A percentile compares a stretch with the other conserved stretches of the same genome.
Conservation (phyloP, 2,113 vertebrate genomes). For the Rousettus leschenaultii region DNA sequence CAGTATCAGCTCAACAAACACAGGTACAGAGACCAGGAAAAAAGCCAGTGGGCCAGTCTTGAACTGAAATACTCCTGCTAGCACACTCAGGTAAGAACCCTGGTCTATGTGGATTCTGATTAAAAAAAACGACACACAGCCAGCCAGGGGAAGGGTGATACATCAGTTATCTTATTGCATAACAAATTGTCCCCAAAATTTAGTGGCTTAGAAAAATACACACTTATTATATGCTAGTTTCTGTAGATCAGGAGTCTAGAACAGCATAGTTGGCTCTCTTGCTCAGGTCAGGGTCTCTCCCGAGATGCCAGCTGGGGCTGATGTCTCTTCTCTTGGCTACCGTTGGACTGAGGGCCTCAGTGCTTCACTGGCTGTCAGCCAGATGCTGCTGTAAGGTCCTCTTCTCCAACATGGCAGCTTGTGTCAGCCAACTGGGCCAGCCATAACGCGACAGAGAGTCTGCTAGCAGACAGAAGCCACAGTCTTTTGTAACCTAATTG, state of each 20-base stretch:
- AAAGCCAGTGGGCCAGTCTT: accelerated
- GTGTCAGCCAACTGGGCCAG: neutral
- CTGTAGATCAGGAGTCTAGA: neutral
- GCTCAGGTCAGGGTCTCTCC: neutral
- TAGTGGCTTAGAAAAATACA: neutral
- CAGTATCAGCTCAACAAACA: neutral
- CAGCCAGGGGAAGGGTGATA: no score
- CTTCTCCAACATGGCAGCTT: neutral
- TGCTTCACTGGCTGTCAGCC: neutral
- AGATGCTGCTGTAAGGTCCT: neutral
- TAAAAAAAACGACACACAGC: neutral
- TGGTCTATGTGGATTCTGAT: neutral
- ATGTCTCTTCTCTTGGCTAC: no score
- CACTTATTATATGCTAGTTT: neutral
- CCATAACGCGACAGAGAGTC: neutral
- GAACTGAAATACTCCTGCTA: neutral
- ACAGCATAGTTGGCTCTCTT: neutral
- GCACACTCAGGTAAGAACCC: neutral
- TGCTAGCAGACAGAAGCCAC: neutral
- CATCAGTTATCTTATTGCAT: neutral
- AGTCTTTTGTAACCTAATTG: neutral
- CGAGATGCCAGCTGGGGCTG: neutral
- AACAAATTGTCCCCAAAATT: neutral
- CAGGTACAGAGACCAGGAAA: neutral
- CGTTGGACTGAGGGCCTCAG: neutral